Conservation (phyloP, 2,797 vertebrate species). For the Echeneis naucrates region DNA sequence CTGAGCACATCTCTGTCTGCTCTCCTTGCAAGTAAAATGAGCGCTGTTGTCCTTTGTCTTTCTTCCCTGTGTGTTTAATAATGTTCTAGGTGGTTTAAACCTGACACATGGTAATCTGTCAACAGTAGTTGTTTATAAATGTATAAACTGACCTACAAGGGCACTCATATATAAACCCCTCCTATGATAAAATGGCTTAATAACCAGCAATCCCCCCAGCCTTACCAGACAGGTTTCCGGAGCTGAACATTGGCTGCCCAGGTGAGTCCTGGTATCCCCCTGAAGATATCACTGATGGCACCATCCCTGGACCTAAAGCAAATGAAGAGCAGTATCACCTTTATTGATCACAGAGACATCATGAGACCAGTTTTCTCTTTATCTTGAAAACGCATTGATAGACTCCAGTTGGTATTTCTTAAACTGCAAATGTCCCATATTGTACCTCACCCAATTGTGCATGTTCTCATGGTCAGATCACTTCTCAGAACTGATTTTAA, state of each 20-base stretch:
- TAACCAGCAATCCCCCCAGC: not conserved
- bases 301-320: conserved; percentile 69
- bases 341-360: not conserved
- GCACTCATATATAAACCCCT: not conserved
- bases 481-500: not conserved
- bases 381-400: not conserved
- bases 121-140: not conserved
- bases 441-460: not conserved
- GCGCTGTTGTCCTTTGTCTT: too few relatives aligned
- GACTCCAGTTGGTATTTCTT: not conserved
- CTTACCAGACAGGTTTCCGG: conserved; percentile 84
- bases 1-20: too few relatives aligned
- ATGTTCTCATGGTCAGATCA: not conserved
- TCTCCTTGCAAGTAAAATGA: too few relatives aligned
- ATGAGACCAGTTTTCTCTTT: not conserved
- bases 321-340: conserved; percentile 17
- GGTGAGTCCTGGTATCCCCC: conserved; percentile 75
- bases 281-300: conserved; percentile 74
- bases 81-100: too few relatives aligned
- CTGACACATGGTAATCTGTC: not conserved
- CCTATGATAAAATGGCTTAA: not conserved
- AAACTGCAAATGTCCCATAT: not conserved
- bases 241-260: conserved; percentile 75
- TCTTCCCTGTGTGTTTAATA: too few relatives aligned
- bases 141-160: not conserved